Evolutionary conservation across 2,888 invertebrate genomes (phyloP).

Genomic region (Osmoderma eremita): DNA sequence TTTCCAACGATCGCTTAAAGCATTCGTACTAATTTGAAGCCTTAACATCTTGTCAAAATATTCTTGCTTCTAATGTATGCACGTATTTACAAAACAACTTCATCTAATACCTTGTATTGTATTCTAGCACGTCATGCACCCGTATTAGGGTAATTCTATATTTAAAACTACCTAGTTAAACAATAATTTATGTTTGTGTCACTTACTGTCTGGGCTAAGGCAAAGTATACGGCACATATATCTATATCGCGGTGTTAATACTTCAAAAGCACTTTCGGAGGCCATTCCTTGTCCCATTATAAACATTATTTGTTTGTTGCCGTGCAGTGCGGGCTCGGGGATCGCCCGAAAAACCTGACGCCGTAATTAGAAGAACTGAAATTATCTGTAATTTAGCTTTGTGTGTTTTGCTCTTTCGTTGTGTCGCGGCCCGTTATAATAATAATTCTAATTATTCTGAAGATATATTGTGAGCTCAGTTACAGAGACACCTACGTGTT

Average conservation of each 20-base stretch:
- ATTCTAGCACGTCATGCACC: too few relatives aligned
- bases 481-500: conserved; percentile 16
- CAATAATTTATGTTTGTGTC: conserved; percentile 8
- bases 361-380: conserved; percentile 45
- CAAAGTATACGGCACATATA: too few relatives aligned
- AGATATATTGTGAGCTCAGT: conserved; percentile 37
- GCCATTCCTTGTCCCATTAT: too few relatives aligned
- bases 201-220: neutral
- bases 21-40: too few relatives aligned
- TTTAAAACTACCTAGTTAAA: conserved; percentile 13
- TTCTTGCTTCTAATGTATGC: too few relatives aligned
- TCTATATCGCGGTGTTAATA: too few relatives aligned
- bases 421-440: conserved; percentile 35
- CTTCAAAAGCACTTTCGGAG: too few relatives aligned
- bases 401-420: conserved; percentile 23
- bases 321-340: neutral
- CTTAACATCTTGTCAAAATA: too few relatives aligned
- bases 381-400: conserved; percentile 49
- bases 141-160: neutral
- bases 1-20: too few relatives aligned
- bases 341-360: conserved; percentile 45
- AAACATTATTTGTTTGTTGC: too few relatives aligned
- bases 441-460: conserved; percentile 40
- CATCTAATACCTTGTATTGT: too few relatives aligned
- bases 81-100: too few relatives aligned